A percentile compares a stretch with the other conserved stretches of the same genome.
phyloP scores from a whole-genome alignment of 2,797 vertebrate species.

The Bucorvus abyssinicus region DNA sequence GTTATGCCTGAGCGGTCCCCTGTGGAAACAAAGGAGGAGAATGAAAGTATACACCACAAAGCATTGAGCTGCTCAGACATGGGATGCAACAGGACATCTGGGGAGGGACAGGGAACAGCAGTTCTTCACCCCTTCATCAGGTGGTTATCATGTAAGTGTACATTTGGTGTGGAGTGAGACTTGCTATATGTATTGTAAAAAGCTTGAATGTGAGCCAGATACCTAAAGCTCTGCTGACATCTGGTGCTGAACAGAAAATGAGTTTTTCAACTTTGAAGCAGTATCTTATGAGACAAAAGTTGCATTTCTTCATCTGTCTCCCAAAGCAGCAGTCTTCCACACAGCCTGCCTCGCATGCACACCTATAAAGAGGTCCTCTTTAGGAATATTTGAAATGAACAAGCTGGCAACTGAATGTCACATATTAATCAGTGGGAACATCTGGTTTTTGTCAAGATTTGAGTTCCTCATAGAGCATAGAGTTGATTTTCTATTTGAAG shows the following conservation, averaged over 20 bases:
- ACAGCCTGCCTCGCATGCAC: background rate
- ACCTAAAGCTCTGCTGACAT: conserved; percentile 16
- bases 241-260: conserved; percentile 4
- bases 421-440: background rate
- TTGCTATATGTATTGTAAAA: background rate
- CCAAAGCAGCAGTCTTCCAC: background rate
- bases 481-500: background rate
- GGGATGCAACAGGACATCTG: background rate
- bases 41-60: background rate
- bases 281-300: background rate
- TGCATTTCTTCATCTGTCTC: background rate
- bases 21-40: background rate
- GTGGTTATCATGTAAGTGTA: background rate
- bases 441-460: background rate
- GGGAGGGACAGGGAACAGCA: background rate
- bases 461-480: background rate
- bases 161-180: background rate
- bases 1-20: background rate
- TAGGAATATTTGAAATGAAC: background rate
- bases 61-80: background rate
- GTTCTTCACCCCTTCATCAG: background rate
- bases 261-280: background rate
- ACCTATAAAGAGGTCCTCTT: background rate
- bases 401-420: background rate
- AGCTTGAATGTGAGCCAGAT: background rate